Percentiles rank a stretch among this genome's conserved stretches.
Conservation (phyloP, 2,888 invertebrate genomes). For the Noctua pronuba region DNA sequence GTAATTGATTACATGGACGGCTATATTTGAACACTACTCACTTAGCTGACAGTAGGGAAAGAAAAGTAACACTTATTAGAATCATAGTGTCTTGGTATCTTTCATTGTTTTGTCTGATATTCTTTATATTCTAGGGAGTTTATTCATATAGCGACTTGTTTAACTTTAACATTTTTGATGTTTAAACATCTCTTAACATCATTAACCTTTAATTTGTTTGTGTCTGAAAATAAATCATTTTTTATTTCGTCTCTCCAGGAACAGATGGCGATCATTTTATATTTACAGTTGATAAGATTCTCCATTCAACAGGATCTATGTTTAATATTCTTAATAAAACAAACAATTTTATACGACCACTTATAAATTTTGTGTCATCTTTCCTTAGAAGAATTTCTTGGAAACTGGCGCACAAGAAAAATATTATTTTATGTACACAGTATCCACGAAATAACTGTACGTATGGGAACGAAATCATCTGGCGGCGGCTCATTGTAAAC, state of each 20-base stretch:
- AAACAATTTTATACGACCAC: slow-evolving; percentile 53
- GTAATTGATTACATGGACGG: slow-evolving; percentile 35
- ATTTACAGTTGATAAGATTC: slow-evolving; percentile 12
- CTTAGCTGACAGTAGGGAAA: slow-evolving; percentile 1
- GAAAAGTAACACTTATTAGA: not conserved
- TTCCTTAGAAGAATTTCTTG: slow-evolving; percentile 48
- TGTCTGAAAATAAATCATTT: not conserved
- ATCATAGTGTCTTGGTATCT: not conserved
- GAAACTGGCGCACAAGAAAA: slow-evolving; percentile 66
- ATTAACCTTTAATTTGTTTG: not conserved
- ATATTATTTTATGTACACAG: slow-evolving; percentile 75
- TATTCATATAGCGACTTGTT: not conserved
- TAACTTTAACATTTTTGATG: not conserved
- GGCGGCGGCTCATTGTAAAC: slow-evolving; percentile 74
- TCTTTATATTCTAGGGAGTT: not conserved
- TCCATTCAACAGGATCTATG: slow-evolving; percentile 11
- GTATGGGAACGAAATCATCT: slow-evolving; percentile 82
- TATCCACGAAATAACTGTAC: slow-evolving; percentile 70
- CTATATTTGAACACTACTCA: slow-evolving; percentile 6
- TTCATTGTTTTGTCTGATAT: not conserved
- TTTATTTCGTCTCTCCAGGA: not conserved
- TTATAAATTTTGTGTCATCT: slow-evolving; percentile 65
- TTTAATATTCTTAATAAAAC: slow-evolving; percentile 48
- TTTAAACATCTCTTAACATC: not conserved
- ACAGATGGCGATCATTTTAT: not conserved